Evolutionary conservation across 2,888 invertebrate genomes (phyloP).

Genomic region (Drosophila glabriapex): DNA sequence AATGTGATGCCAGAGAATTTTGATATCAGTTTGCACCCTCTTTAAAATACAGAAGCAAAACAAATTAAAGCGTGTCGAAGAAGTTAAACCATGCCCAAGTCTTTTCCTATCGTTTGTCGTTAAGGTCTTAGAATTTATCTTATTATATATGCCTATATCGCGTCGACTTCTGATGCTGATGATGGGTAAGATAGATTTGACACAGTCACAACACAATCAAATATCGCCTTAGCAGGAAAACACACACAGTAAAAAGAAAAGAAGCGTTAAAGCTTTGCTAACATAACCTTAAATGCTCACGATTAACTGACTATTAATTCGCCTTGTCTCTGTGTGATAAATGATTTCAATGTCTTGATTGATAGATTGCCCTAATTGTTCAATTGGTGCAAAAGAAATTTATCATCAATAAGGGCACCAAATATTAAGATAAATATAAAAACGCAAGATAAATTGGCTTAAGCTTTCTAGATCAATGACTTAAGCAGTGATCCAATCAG

Average conservation of each 20-base stretch:
- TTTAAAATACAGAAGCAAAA: background rate
- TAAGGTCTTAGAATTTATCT: background rate
- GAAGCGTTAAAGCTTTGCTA: background rate
- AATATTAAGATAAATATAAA: constrained; percentile 38
- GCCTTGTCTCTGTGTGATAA: constrained; percentile 20
- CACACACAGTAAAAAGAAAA: background rate
- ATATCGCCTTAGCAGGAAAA: background rate
- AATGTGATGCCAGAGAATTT: background rate
- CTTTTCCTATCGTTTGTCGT: background rate
- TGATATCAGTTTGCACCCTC: background rate
- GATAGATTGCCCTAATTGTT: constrained; percentile 44
- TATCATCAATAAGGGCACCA: constrained; percentile 28
- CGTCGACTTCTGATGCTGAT: background rate
- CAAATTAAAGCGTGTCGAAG: background rate
- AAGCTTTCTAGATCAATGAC: constrained; percentile 28
- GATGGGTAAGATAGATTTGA: background rate
- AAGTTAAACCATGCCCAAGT: background rate
- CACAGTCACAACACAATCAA: background rate
- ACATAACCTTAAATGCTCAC: background rate
- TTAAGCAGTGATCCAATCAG: constrained; percentile 39
- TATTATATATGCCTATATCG: background rate
- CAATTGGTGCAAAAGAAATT: constrained; percentile 13
- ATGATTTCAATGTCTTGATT: constrained; percentile 41
- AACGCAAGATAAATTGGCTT: constrained; percentile 12
- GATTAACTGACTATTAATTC: constrained; percentile 27